These are phyloP conservation scores for Drosophila lacteicornis DNA, from an alignment of 1,140 invertebrate genomes.

Conservation along the genomic window DNA sequence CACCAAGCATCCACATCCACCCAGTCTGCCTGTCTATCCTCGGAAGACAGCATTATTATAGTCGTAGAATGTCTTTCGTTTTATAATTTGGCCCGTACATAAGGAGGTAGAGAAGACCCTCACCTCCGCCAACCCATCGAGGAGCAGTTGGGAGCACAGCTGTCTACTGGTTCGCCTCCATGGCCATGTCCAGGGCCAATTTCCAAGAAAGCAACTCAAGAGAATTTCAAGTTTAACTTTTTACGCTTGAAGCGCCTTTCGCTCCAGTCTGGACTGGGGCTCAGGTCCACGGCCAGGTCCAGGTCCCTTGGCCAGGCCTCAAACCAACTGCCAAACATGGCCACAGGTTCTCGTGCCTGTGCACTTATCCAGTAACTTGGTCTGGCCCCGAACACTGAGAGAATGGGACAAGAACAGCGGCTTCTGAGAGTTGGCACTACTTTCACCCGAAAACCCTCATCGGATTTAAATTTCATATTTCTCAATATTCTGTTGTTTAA, in stretches of 20 bases:
- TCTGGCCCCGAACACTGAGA: constrained; percentile 13
- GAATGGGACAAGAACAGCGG: background rate
- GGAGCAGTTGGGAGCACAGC: constrained; percentile 18
- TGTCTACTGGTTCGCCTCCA: constrained; percentile 20
- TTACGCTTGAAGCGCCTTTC: constrained; percentile 75
- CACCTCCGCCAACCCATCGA: constrained; percentile 1
- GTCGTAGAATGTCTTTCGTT: constrained; percentile 65
- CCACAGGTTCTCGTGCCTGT: constrained; percentile 61
- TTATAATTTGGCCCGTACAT: constrained; percentile 62
- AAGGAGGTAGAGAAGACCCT: background rate
- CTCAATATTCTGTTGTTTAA: too few relatives aligned
- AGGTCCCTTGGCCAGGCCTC: constrained; percentile 25
- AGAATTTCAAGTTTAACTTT: constrained; percentile 72
- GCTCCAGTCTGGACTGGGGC: constrained; percentile 20
- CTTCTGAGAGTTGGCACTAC: too few relatives aligned
- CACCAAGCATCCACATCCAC: constrained; percentile 18
- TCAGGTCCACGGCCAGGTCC: constrained; percentile 32
- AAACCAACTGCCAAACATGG: constrained; percentile 55
- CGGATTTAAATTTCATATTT: background rate
- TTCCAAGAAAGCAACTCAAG: constrained; percentile 76
- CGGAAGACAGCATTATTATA: constrained; percentile 56
- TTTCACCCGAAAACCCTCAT: background rate
- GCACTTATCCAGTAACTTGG: constrained; percentile 20
- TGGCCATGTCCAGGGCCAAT: constrained; percentile 58
- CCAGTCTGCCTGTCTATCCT: constrained; percentile 18